Conservation (phyloP, 2,113 vertebrate genomes). For the Pollimyrus isidori region DNA sequence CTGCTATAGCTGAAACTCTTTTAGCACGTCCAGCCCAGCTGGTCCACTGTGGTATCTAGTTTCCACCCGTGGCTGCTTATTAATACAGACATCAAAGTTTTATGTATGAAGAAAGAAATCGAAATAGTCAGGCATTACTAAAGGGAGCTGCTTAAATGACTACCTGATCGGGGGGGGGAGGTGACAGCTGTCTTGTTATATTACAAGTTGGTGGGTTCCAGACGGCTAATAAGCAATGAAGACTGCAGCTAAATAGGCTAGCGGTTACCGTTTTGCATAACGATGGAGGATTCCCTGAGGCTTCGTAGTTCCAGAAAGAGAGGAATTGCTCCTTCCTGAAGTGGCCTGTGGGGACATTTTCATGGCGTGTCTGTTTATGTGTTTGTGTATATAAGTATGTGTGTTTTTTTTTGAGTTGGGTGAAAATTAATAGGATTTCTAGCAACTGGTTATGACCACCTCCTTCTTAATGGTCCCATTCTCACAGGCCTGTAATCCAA, state of each 20-base stretch:
- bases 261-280: not conserved
- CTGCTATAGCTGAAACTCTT: not conserved
- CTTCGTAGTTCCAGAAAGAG: not conserved
- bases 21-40: not conserved
- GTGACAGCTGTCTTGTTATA: conserved; percentile 1
- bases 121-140: not conserved
- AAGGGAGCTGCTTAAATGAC: not conserved
- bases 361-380: not conserved
- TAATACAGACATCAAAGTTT: not conserved
- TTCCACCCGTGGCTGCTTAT: not conserved
- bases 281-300: not conserved
- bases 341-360: not conserved
- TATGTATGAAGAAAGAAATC: not conserved
- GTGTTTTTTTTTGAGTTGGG: conserved; percentile 25
- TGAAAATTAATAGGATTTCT: conserved; percentile 13
- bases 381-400: conserved; percentile 22
- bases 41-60: not conserved
- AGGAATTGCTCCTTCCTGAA: not conserved
- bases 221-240: not conserved
- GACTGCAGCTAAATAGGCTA: not conserved
- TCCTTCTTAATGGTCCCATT: not conserved
- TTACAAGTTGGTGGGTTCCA: not conserved
- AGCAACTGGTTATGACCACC: conserved; percentile 31
- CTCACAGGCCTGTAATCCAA: conserved; percentile 80
- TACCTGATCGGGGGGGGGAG: not conserved